Base-by-base conservation (phyloP, 1,140 invertebrate species). In the Gryllus bimaculatus region DNA sequence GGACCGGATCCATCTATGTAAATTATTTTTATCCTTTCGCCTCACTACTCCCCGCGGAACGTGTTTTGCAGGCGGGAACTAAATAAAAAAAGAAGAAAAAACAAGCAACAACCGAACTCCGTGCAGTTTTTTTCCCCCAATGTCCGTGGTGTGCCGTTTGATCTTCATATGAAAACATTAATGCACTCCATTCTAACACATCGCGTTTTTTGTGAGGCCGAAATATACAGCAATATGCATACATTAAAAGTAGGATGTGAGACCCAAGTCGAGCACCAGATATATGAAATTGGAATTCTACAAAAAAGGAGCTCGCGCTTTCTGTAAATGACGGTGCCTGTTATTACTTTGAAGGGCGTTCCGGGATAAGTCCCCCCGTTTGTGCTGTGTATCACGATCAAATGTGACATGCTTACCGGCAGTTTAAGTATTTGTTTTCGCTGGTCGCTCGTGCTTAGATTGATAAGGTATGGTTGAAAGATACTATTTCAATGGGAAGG, bases 221-320 rank as follows among this genome's bases (percentile, higher is more conserved):
- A 10, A 13, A 18, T 18, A 66, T 66, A 66, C 54, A 13, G 54
- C 54, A 66, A 66, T 66, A 66, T 66, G 54, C 54, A 66, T 66
- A 66, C 54, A 66, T 66, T 66, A 66, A 66, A 66, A 66, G 54
- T 18, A 66, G 54, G 10, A 66, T 66, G 10, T 66, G 54, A 66
- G 10, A 7, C 54, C 18, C 54, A 66, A 66, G 54, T 66, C 54
- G 54, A 66, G 54, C 0, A 13, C 54, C 54, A 66, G 54, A 66
- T 66, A 66, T 66, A 66, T 66, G 54, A 66, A 66, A 66, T 66
- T 66, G 54, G 54, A 66, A 66, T 66, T 66, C 54, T 66, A 66
- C n/a, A 66, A 66, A 66, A 66, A 66, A 18, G 54, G 18, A 13
- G 2, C 10, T 10, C 3, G 7, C 54, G 18, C 18, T 66, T 66